These are phyloP conservation scores for Equus przewalskii DNA, from an alignment of 2,113 vertebrate genomes.

Conservation along the genomic window DNA sequence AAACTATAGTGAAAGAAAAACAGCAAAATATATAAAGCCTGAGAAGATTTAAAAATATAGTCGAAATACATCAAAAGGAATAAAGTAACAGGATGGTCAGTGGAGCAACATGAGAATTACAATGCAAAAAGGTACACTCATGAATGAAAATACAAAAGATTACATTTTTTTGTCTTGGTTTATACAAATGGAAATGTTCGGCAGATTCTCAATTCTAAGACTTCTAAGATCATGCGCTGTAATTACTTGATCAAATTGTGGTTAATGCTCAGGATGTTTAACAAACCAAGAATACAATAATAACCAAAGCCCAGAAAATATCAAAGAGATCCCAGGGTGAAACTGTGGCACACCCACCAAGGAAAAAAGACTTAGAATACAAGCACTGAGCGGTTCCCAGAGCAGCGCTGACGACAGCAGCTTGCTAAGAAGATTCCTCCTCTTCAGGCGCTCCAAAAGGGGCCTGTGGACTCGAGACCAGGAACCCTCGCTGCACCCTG, in stretches of 20 bases:
- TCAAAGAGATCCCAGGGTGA: not conserved
- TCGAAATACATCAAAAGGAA: constrained; percentile 33
- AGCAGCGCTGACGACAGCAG: not conserved
- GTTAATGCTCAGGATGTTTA: constrained; percentile 13
- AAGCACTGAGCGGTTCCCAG: not conserved
- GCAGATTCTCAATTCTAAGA: constrained; percentile 6
- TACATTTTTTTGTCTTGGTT: constrained; percentile 6
- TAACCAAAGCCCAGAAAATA: constrained; percentile 25
- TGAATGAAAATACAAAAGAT: not conserved
- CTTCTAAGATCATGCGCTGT: not conserved
- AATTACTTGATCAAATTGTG: not conserved
- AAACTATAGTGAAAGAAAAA: constrained; percentile 35
- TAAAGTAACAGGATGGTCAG: constrained; percentile 10
- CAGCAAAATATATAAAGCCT: not conserved
- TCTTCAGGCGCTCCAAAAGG: not conserved
- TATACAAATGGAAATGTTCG: constrained; percentile 55
- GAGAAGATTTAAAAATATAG: not conserved
- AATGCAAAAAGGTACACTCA: not conserved
- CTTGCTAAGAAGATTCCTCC: too few species aligned
- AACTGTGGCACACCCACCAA: not conserved
- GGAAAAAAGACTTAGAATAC: not conserved
- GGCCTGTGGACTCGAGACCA: not conserved
- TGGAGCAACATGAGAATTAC: not conserved
- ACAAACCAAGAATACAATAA: not conserved
- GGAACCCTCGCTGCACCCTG: not conserved